Evolutionary conservation across 2,797 vertebrate species (phyloP).

Genomic region (Alfaro cultratus): DNA sequence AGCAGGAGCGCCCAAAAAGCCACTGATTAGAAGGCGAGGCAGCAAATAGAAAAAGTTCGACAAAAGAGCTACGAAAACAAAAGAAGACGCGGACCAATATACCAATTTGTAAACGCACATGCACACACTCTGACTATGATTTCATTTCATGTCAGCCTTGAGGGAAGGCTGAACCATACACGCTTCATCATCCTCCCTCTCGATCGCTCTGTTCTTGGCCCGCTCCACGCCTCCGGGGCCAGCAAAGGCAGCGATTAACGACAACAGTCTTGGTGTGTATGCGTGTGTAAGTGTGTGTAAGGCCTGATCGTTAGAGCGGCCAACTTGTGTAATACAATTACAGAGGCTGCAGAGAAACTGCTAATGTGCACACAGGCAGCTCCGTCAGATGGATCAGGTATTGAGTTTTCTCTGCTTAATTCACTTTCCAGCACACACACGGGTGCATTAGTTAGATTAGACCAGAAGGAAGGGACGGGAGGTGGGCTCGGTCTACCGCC

Average conservation of each 20-base stretch:
- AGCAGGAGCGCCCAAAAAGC: slow-evolving; percentile 57
- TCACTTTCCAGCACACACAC: slow-evolving; percentile 93
- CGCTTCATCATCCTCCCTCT: slow-evolving; percentile 69
- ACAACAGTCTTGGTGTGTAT: slow-evolving; percentile 87
- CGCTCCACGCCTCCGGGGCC: slow-evolving; percentile 66
- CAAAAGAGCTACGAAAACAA: slow-evolving; percentile 57
- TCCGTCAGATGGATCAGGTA: slow-evolving; percentile 92
- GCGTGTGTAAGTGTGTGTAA: slow-evolving; percentile 83
- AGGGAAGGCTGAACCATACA: slow-evolving; percentile 60
- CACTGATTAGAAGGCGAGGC: slow-evolving; percentile 65
- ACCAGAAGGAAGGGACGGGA: slow-evolving; percentile 62
- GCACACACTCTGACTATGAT: slow-evolving; percentile 44
- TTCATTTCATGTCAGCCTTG: slow-evolving; percentile 66
- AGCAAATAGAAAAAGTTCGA: slow-evolving; percentile 47
- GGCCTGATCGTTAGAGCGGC: slow-evolving; percentile 90
- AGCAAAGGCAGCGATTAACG: slow-evolving; percentile 85
- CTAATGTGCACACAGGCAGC: slow-evolving; percentile 90
- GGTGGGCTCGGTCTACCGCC: slow-evolving; percentile 73
- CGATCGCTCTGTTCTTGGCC: slow-evolving; percentile 71
- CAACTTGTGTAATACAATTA: slow-evolving; percentile 94
- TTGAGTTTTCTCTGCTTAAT: slow-evolving; percentile 94
- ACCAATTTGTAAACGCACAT: slow-evolving; percentile 34
- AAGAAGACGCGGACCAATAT: slow-evolving; percentile 37
- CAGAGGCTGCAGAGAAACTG: slow-evolving; percentile 87
- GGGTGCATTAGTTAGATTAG: slow-evolving; percentile 96